Evolutionary conservation across 1,140 invertebrate species (phyloP).

Genomic region (Drosophila nannoptera): DNA sequence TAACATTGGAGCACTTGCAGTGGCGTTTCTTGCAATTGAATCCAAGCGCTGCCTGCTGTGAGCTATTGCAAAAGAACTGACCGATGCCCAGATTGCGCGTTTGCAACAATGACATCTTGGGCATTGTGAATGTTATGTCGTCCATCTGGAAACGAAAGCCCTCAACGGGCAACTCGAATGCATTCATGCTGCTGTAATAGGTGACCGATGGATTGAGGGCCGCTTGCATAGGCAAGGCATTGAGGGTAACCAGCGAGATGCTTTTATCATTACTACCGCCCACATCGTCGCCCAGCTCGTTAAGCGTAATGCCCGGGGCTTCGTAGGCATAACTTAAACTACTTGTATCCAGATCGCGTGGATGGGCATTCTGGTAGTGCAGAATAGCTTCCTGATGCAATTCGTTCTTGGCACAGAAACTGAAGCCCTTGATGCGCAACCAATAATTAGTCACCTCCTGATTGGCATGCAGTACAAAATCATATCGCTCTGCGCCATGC

Average conservation of each 20-base stretch:
- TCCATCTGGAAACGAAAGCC: constrained; percentile 75
- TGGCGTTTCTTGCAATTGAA: constrained; percentile 63
- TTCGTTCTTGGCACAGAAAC: constrained; percentile 64
- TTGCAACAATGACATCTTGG: constrained; percentile 69
- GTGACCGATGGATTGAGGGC: constrained; percentile 40
- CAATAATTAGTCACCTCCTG: constrained; percentile 82
- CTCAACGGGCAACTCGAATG: constrained; percentile 46
- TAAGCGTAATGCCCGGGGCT: constrained; percentile 54
- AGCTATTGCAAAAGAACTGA: constrained; percentile 67
- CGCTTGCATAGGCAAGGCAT: constrained; percentile 38
- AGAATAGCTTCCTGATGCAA: constrained; percentile 72
- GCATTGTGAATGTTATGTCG: constrained; percentile 72
- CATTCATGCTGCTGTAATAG: constrained; percentile 71
- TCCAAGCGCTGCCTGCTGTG: constrained; percentile 63
- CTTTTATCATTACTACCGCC: constrained; percentile 22
- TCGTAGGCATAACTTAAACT: constrained; percentile 63
- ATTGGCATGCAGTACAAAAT: constrained; percentile 86
- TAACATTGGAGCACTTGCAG: constrained; percentile 72
- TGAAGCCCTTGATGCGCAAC: constrained; percentile 79
- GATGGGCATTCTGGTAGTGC: constrained; percentile 65
- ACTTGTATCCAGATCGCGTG: constrained; percentile 38
- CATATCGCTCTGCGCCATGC: constrained; percentile 86
- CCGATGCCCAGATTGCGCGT: constrained; percentile 70
- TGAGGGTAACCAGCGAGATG: constrained; percentile 56
- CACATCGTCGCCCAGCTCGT: constrained; percentile 57